Conservation (phyloP, 2,113 vertebrate genomes). For the Numida meleagris region DNA sequence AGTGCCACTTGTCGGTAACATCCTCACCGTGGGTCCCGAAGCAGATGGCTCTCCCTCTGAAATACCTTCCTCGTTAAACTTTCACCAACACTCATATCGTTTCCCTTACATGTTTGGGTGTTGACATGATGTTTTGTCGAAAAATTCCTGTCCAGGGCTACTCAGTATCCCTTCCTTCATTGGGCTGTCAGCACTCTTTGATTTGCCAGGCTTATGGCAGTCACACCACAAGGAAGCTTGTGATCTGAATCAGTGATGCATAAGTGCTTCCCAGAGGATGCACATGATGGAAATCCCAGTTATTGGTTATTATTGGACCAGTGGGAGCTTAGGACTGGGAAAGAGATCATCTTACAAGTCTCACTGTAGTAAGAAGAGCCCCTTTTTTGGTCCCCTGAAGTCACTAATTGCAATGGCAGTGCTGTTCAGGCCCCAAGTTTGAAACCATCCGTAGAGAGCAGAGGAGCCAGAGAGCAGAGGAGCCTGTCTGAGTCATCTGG, state of each 20-base stretch:
- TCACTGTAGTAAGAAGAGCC: slow-evolving; percentile 12
- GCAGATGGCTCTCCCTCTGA: accelerated
- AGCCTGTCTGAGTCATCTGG: not conserved
- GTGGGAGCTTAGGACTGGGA: slow-evolving; percentile 31
- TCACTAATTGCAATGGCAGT: slow-evolving; percentile 39
- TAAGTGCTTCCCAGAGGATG: slow-evolving; percentile 22
- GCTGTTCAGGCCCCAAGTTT: not conserved
- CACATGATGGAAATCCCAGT: slow-evolving; percentile 57
- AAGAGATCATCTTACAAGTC: slow-evolving; percentile 39
- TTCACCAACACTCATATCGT: not conserved
- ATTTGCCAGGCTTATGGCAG: slow-evolving; percentile 3
- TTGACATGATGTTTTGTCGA: slow-evolving; percentile 48
- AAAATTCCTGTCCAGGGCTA: slow-evolving; percentile 35
- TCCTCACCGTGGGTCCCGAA: not conserved
- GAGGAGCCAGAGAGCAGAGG: not conserved
- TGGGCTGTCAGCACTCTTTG: slow-evolving; percentile 33
- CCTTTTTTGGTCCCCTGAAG: slow-evolving; percentile 42
- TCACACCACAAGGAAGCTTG: not conserved
- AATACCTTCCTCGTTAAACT: slow-evolving; percentile 27
- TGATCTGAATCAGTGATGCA: slow-evolving; percentile 9
- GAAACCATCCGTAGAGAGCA: not conserved
- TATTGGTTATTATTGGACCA: slow-evolving; percentile 54
- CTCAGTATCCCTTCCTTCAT: slow-evolving; percentile 29
- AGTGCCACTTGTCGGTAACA: not conserved
- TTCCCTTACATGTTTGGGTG: slow-evolving; percentile 30